phyloP scores from a whole-genome alignment of 2,888 invertebrate genomes.

The Aphidius colemani region DNA sequence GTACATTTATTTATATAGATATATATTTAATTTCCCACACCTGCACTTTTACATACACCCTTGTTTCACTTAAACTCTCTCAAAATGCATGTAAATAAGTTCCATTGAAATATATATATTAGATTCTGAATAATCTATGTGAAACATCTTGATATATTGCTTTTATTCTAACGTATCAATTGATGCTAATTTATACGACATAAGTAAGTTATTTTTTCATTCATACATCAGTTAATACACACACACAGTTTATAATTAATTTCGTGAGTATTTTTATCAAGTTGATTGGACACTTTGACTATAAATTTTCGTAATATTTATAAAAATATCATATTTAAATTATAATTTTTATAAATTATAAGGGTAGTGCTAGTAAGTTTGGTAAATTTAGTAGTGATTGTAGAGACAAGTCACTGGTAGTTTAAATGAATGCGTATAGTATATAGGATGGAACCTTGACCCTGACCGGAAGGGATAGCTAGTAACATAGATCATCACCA shows the following conservation, averaged over 20 bases:
- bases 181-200: slow-evolving; percentile 17
- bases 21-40: background rate
- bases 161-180: slow-evolving; percentile 25
- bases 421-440: too few relatives aligned
- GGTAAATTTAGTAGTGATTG: too few relatives aligned
- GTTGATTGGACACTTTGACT: background rate
- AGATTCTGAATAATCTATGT: slow-evolving; percentile 5
- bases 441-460: slow-evolving; percentile 40
- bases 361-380: too few relatives aligned
- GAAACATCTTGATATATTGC: slow-evolving; percentile 25
- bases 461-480: slow-evolving; percentile 38
- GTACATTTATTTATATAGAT: background rate
- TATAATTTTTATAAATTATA: too few relatives aligned
- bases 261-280: background rate
- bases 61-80: too few relatives aligned
- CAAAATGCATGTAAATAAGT: slow-evolving; percentile 11
- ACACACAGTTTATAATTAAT: background rate
- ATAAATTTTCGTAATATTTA: too few relatives aligned
- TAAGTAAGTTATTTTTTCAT: background rate
- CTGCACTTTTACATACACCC: too few relatives aligned
- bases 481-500: slow-evolving; percentile 22
- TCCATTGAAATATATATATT: slow-evolving; percentile 25
- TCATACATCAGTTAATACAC: background rate
- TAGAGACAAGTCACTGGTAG: too few relatives aligned
- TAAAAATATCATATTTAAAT: too few relatives aligned